Evolutionary conservation across 2,113 vertebrate species (phyloP).

Genomic region (Embiotoca jacksoni): DNA sequence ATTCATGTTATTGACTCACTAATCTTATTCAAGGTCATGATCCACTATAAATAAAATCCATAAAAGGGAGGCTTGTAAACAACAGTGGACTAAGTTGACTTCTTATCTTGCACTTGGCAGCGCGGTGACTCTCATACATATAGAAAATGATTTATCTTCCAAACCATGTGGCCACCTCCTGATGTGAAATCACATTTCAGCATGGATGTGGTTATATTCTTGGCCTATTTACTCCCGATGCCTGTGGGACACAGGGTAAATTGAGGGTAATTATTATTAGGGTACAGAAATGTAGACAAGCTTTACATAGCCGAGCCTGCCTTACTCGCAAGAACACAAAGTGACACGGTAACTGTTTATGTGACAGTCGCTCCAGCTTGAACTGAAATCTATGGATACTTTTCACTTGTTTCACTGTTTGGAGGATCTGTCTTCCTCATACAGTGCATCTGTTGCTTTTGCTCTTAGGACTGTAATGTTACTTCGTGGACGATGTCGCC

Average conservation of each 20-base stretch:
- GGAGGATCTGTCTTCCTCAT: conserved; percentile 32
- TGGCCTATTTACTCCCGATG: conserved; percentile 70
- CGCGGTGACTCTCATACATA: conserved; percentile 61
- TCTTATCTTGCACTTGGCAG: conserved; percentile 59
- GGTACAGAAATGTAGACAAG: conserved; percentile 66
- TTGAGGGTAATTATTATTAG: conserved; percentile 78
- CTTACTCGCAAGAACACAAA: conserved; percentile 33
- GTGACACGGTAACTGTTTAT: conserved; percentile 54
- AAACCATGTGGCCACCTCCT: conserved; percentile 69
- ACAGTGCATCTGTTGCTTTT: conserved; percentile 25
- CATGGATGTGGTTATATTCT: conserved; percentile 57
- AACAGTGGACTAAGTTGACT: conserved; percentile 57
- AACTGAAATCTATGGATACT: conserved; percentile 25
- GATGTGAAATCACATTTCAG: conserved; percentile 71
- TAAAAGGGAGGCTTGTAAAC: conserved; percentile 70
- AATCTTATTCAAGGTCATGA: conserved; percentile 74
- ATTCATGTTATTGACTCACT: conserved; percentile 68
- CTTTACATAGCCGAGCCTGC: conserved; percentile 49
- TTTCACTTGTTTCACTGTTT: conserved; percentile 31
- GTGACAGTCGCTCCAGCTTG: conserved; percentile 23
- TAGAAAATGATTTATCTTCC: conserved; percentile 74
- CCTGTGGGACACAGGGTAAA: conserved; percentile 68
- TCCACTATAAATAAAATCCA: conserved; percentile 66
- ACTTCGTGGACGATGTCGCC: conserved; percentile 36
- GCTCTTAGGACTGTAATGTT: conserved; percentile 29